Percentiles rank a stretch among this genome's conserved stretches.
These are phyloP conservation scores for Oreochromis niloticus DNA, from an alignment of 2,113 vertebrate species.

Conservation along the genomic window DNA sequence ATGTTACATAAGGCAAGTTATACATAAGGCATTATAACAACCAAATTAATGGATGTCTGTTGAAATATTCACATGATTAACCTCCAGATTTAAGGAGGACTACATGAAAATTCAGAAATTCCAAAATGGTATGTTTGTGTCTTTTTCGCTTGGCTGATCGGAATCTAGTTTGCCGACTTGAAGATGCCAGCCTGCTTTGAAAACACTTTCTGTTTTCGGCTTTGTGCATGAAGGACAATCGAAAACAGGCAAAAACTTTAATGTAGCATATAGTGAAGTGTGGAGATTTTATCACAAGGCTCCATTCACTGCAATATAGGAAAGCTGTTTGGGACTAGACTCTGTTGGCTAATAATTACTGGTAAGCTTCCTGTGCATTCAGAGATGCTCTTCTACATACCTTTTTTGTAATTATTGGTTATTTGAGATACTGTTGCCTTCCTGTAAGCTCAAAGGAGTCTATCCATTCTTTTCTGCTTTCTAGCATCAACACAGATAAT, in stretches of 20 bases:
- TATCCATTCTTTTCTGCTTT: neutral
- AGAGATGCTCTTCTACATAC: neutral
- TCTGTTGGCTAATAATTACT: neutral
- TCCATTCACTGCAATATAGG: neutral
- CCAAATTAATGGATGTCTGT: conserved; percentile 72
- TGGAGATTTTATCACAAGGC: neutral
- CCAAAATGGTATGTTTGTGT: conserved; percentile 54
- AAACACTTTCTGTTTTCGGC: neutral
- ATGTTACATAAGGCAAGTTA: conserved; percentile 57
- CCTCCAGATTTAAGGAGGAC: conserved; percentile 35
- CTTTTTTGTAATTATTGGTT: neutral
- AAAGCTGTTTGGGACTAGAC: neutral
- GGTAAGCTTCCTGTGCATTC: neutral
- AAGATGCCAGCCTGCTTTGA: neutral
- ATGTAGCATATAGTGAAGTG: neutral
- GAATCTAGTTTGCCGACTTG: neutral
- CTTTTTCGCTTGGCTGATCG: conserved; percentile 30
- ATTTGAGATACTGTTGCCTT: neutral
- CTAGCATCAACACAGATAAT: neutral
- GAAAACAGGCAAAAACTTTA: neutral
- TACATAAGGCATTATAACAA: conserved; percentile 72
- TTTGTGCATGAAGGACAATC: neutral
- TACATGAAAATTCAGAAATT: conserved; percentile 51
- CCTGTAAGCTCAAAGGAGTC: neutral
- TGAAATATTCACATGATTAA: conserved; percentile 69